A percentile compares a stretch with the other conserved stretches of the same genome.
These are phyloP conservation scores for Zophobas morio DNA, from an alignment of 1,140 invertebrate species.

Conservation along the genomic window DNA sequence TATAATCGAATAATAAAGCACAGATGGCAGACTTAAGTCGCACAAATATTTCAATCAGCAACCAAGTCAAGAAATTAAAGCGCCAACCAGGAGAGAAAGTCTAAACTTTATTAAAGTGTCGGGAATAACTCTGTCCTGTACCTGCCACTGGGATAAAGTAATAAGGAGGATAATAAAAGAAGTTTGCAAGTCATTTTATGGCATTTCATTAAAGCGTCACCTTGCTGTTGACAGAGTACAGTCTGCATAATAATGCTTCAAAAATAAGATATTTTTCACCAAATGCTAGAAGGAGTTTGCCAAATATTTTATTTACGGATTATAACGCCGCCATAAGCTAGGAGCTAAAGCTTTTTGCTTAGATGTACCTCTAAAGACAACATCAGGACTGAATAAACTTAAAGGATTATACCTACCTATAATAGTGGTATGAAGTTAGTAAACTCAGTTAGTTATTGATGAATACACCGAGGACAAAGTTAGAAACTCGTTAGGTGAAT, in stretches of 20 bases:
- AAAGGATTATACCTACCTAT: slow-evolving; percentile 39
- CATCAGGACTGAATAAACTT: slow-evolving; percentile 30
- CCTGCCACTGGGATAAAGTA: slow-evolving; percentile 57
- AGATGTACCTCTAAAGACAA: slow-evolving; percentile 10
- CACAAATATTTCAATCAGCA: slow-evolving; percentile 56
- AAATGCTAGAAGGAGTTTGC: neutral
- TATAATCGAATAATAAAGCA: slow-evolving; percentile 46
- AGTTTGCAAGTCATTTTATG: slow-evolving; percentile 64
- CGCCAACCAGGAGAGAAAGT: slow-evolving; percentile 49
- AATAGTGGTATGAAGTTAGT: slow-evolving; percentile 35
- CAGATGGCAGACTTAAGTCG: slow-evolving; percentile 37
- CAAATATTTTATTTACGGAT: slow-evolving; percentile 34
- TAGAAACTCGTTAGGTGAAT: slow-evolving; percentile 41
- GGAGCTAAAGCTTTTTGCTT: slow-evolving; percentile 12
- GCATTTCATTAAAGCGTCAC: slow-evolving; percentile 62
- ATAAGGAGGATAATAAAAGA: slow-evolving; percentile 64
- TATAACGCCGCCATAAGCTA: neutral
- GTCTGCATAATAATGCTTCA: slow-evolving; percentile 33
- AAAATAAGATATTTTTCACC: slow-evolving; percentile 39
- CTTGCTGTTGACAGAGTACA: slow-evolving; percentile 50
- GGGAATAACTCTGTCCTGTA: slow-evolving; percentile 54
- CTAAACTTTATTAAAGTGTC: slow-evolving; percentile 61
- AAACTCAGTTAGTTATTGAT: slow-evolving; percentile 42
- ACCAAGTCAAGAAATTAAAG: slow-evolving; percentile 56
- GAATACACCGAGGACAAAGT: slow-evolving; percentile 34